Percentiles rank a stretch among this genome's conserved stretches.
phyloP scores from a whole-genome alignment of 2,888 invertebrate genomes.

The Augiades crinisus region DNA sequence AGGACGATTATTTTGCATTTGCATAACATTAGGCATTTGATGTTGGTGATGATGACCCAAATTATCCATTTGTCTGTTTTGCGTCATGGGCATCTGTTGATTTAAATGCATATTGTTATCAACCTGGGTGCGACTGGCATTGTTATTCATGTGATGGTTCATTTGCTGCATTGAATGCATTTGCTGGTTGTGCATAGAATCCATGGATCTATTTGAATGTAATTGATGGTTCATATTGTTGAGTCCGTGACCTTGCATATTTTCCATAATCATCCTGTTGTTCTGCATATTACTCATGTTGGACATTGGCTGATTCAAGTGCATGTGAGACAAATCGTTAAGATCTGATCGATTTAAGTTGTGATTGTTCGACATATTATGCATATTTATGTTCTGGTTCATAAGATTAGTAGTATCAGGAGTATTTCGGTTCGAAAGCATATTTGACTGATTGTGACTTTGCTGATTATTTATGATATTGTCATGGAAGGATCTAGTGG shows the following conservation, averaged over 20 bases:
- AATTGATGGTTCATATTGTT: slow-evolving; percentile 65
- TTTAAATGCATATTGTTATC: slow-evolving; percentile 69
- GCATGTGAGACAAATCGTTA: slow-evolving; percentile 68
- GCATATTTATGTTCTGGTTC: slow-evolving; percentile 70
- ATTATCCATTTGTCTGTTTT: slow-evolving; percentile 68
- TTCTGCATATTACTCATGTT: slow-evolving; percentile 67
- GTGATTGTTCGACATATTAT: slow-evolving; percentile 58
- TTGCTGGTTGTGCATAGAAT: slow-evolving; percentile 66
- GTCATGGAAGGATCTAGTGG: slow-evolving; percentile 64
- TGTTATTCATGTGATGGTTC: slow-evolving; percentile 62
- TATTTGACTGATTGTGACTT: slow-evolving; percentile 57
- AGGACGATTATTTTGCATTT: slow-evolving; percentile 65
- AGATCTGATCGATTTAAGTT: slow-evolving; percentile 61
- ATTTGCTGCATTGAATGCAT: slow-evolving; percentile 71
- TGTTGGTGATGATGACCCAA: slow-evolving; percentile 68
- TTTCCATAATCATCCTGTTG: slow-evolving; percentile 72
- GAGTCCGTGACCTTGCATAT: slow-evolving; percentile 65
- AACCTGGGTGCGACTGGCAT: slow-evolving; percentile 51
- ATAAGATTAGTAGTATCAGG: slow-evolving; percentile 61
- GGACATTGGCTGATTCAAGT: slow-evolving; percentile 65
- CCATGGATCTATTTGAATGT: slow-evolving; percentile 67
- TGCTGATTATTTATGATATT: slow-evolving; percentile 58
- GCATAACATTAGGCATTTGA: slow-evolving; percentile 72
- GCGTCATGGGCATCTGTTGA: slow-evolving; percentile 67
- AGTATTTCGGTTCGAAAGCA: slow-evolving; percentile 62